Conservation (phyloP, 2,888 invertebrate genomes). For the Eupsilia transversa region DNA sequence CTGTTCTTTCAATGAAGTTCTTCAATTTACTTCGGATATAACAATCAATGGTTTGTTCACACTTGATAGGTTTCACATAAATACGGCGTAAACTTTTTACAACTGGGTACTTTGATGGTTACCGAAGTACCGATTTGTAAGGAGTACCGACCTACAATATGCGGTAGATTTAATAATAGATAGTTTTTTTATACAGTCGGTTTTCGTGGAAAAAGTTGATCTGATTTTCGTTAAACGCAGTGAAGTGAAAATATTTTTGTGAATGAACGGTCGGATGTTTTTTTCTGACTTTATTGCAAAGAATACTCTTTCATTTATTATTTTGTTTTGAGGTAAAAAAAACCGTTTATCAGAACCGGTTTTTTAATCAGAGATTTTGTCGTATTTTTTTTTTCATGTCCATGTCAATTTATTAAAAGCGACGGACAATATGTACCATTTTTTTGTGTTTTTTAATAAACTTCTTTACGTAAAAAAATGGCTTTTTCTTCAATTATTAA, state of each 20-base stretch:
- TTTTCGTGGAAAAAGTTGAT: constrained; percentile 4
- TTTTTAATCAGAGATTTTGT: background rate
- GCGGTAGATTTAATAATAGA: constrained; percentile 11
- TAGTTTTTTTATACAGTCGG: background rate
- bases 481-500: too few species aligned
- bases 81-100: constrained; percentile 54
- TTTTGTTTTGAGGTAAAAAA: background rate
- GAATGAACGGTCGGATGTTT: background rate
- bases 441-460: too few species aligned
- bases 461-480: too few species aligned
- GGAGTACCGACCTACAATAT: constrained; percentile 10
- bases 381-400: too few species aligned
- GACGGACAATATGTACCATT: too few species aligned
- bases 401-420: too few species aligned
- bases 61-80: constrained; percentile 59
- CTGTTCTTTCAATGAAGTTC: constrained; percentile 50
- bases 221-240: constrained; percentile 17
- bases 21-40: constrained; percentile 43
- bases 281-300: background rate
- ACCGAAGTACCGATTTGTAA: constrained; percentile 35
- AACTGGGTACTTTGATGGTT: constrained; percentile 44
- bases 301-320: background rate
- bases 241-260: constrained; percentile 38
- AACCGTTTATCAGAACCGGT: background rate
- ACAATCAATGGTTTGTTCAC: constrained; percentile 48